A percentile compares a stretch with the other conserved stretches of the same genome.
These are phyloP conservation scores for Habroteleia sp. DNA, from an alignment of 2,888 invertebrate genomes.

Conservation along the genomic window DNA sequence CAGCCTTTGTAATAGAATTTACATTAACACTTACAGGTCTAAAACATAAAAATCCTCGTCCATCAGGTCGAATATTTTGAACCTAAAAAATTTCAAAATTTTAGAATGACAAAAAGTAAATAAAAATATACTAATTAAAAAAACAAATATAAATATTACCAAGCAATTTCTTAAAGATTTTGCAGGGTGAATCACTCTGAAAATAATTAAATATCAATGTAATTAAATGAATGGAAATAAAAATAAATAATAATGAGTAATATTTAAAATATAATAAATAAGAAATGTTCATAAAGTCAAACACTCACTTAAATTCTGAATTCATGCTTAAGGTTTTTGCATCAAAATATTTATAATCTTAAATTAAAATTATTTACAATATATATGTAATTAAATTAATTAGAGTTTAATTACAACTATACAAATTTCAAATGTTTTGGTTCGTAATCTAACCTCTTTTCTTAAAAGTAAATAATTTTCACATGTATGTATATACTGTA, in stretches of 20 bases:
- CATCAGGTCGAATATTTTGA: conserved; percentile 88
- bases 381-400: no score
- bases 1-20: conserved; percentile 85
- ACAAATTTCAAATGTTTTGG: no score
- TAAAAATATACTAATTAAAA: conserved; percentile 2
- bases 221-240: conserved; percentile 3
- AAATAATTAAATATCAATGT: conserved; percentile 66
- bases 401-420: no score
- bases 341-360: no score
- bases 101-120: no score
- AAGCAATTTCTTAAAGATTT: conserved; percentile 90
- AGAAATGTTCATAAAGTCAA: no score
- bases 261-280: no score
- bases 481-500: no score
- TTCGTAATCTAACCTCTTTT: no score
- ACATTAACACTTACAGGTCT: conserved; percentile 86
- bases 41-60: conserved; percentile 87
- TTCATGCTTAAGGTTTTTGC: conserved; percentile 9
- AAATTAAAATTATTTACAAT: no score
- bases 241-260: no score
- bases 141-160: neutral
- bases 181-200: conserved; percentile 87
- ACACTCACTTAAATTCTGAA: conserved; percentile 39
- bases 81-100: conserved; percentile 76
- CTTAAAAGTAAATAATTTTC: no score